These are phyloP conservation scores for Laothoe populi DNA, from an alignment of 2,888 invertebrate species.

Conservation along the genomic window DNA sequence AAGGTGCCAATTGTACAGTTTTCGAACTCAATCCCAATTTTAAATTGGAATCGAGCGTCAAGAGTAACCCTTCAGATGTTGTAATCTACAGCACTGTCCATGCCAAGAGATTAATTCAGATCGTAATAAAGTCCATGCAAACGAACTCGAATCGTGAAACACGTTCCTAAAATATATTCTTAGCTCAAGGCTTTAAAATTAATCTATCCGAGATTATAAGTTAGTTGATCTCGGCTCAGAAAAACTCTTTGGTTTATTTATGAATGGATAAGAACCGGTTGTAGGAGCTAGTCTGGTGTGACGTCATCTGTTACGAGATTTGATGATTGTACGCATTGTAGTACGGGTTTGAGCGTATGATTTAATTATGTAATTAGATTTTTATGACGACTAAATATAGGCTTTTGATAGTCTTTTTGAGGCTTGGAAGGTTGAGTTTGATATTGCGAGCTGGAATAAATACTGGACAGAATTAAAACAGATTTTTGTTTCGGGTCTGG, in stretches of 20 bases:
- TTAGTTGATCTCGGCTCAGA: conserved; percentile 21
- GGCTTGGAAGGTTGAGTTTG: neutral
- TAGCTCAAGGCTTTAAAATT: conserved; percentile 8
- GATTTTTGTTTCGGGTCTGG: no score
- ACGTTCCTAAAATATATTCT: neutral
- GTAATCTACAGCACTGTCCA: neutral
- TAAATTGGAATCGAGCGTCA: no score
- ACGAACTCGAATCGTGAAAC: neutral
- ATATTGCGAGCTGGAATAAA: no score
- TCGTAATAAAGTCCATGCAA: neutral
- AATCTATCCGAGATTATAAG: conserved; percentile 20
- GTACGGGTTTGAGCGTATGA: neutral
- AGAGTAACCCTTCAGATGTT: no score
- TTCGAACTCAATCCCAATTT: no score
- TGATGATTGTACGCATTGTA: conserved; percentile 23
- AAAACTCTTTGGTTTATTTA: conserved; percentile 27
- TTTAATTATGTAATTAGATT: neutral
- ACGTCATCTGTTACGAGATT: conserved; percentile 23
- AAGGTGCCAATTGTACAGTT: no score
- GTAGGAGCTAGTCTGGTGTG: neutral
- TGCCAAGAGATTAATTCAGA: neutral
- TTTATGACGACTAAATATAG: neutral
- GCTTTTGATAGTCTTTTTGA: neutral
- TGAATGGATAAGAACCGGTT: conserved; percentile 27
- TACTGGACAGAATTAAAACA: no score